phyloP scores from a whole-genome alignment of 2,888 invertebrate species.

The Caenorhabditis sp. region DNA sequence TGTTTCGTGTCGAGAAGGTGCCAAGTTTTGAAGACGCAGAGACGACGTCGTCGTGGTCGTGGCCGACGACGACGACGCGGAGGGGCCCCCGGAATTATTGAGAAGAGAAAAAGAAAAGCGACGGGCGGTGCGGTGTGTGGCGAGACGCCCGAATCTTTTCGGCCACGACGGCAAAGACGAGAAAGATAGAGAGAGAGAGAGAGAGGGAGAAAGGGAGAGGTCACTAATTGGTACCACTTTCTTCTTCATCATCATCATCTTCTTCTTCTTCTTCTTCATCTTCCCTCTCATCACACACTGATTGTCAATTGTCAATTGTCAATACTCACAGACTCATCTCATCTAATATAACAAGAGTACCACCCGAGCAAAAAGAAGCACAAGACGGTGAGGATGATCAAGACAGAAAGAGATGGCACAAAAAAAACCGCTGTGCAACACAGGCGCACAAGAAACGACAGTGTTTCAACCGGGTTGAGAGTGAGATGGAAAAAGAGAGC shows the following conservation, averaged over 20 bases:
- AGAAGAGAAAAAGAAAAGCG: not conserved
- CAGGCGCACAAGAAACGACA: conserved; percentile 34
- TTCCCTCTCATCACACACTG: not conserved
- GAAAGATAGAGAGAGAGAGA: not conserved
- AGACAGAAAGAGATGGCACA: too few relatives aligned
- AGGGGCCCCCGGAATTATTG: too few relatives aligned
- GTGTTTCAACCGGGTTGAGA: conserved; percentile 43
- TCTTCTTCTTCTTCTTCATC: not conserved
- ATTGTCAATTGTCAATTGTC: too few relatives aligned
- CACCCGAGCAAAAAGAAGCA: too few relatives aligned
- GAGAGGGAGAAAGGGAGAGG: conserved; percentile 19
- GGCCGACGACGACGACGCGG: too few relatives aligned
- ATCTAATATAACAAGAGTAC: too few relatives aligned
- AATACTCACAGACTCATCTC: too few relatives aligned
- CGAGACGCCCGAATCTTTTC: too few relatives aligned
- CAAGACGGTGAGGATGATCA: too few relatives aligned
- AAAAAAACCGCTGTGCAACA: conserved; percentile 29
- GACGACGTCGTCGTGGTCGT: too few relatives aligned
- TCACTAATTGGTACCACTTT: conserved; percentile 56
- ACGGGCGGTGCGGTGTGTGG: not conserved
- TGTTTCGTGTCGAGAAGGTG: too few relatives aligned
- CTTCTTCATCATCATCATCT: conserved; percentile 7
- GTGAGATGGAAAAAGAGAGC: conserved; percentile 18
- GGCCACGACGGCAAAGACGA: not conserved
- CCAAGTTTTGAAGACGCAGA: too few relatives aligned